Conservation (phyloP, 1,140 invertebrate genomes). For the Radopholus similis region DNA sequence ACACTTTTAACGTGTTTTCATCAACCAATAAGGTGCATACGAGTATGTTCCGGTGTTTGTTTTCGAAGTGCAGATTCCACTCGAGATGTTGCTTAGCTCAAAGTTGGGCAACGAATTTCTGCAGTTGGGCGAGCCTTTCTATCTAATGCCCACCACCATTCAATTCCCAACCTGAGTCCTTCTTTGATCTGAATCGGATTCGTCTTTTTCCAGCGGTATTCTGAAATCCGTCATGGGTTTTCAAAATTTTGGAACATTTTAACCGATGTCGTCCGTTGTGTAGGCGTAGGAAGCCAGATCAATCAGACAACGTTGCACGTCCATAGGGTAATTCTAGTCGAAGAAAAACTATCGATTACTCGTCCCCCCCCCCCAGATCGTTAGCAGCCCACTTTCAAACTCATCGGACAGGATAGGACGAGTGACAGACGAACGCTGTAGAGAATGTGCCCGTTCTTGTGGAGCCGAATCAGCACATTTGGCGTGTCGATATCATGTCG, state of each 20-base stretch:
- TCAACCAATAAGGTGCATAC: no score
- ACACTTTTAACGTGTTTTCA: not conserved
- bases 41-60: constrained; percentile 94
- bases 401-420: constrained; percentile 87
- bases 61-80: constrained; percentile 88
- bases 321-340: constrained; percentile 86
- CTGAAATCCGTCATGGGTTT: constrained; percentile 29
- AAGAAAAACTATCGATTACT: constrained; percentile 59
- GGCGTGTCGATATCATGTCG: constrained; percentile 78
- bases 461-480: constrained; percentile 82
- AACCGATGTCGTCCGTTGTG: constrained; percentile 56
- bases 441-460: constrained; percentile 79
- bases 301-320: constrained; percentile 84
- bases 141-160: not conserved
- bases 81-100: constrained; percentile 82
- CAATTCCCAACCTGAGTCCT: constrained; percentile 71
- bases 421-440: constrained; percentile 79
- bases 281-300: constrained; percentile 72
- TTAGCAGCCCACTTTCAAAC: constrained; percentile 43
- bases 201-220: constrained; percentile 75
- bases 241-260: constrained; percentile 3
- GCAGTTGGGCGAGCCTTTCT: not conserved
- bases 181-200: constrained; percentile 89
- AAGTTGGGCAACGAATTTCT: constrained; percentile 73
- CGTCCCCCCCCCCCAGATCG: no score